Percentiles rank a stretch among this genome's conserved stretches.
These are phyloP conservation scores for Epinotia bilunana DNA, from an alignment of 2,888 invertebrate genomes.

Conservation along the genomic window DNA sequence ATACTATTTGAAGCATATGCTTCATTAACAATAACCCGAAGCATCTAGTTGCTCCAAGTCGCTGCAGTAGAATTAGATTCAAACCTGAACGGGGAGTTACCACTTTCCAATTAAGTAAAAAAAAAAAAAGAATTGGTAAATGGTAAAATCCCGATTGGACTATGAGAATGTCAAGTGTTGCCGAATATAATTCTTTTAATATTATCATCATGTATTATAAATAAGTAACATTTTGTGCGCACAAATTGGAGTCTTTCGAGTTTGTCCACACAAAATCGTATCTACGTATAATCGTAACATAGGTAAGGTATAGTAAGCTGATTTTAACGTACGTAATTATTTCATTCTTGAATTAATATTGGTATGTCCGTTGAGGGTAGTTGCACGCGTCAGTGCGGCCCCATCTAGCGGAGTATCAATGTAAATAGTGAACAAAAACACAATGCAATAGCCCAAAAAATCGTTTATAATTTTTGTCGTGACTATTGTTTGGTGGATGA, in stretches of 20 bases:
- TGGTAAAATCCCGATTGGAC: slow-evolving; percentile 57
- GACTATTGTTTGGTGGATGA: slow-evolving; percentile 63
- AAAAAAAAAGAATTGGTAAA: slow-evolving; percentile 54
- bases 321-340: slow-evolving; percentile 82
- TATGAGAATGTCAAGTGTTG: slow-evolving; percentile 82
- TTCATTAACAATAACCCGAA: slow-evolving; percentile 54
- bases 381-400: slow-evolving; percentile 24
- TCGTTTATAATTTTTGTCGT: slow-evolving; percentile 72
- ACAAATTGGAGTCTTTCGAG: slow-evolving; percentile 51
- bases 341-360: slow-evolving; percentile 82
- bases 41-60: slow-evolving; percentile 68
- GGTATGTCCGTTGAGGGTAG: slow-evolving; percentile 52
- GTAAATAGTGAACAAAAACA: slow-evolving; percentile 72
- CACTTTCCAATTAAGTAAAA: slow-evolving; percentile 36
- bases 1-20: slow-evolving; percentile 62
- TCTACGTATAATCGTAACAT: slow-evolving; percentile 78
- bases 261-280: slow-evolving; percentile 64
- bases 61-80: slow-evolving; percentile 74
- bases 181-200: slow-evolving; percentile 83
- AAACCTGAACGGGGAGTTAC: slow-evolving; percentile 55
- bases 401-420: slow-evolving; percentile 59
- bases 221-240: slow-evolving; percentile 70
- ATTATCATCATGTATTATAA: slow-evolving; percentile 81
- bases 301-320: slow-evolving; percentile 83
- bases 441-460: slow-evolving; percentile 84